These are phyloP conservation scores for Halisarca cf. caerulea DNA, from an alignment of 37 sponge, comb jelly and placozoan species.

Conservation along the genomic window DNA sequence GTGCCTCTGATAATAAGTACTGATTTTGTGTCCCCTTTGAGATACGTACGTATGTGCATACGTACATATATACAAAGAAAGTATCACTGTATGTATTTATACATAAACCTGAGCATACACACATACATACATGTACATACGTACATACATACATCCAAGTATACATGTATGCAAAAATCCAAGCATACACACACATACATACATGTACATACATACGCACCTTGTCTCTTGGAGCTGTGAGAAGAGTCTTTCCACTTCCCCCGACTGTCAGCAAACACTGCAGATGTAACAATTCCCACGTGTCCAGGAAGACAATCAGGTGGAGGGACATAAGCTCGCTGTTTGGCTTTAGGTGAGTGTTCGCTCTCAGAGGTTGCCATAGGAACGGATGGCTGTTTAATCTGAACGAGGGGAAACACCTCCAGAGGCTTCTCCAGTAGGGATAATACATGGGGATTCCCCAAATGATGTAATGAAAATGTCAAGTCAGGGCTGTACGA, in stretches of 20 bases:
- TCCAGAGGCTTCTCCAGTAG: slow-evolving; percentile 18
- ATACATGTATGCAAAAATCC: not conserved
- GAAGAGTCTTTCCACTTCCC: slow-evolving; percentile 2
- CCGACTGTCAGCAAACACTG: not conserved
- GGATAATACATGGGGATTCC: slow-evolving; percentile 14
- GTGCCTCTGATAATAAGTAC: no score
- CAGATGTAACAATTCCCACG: not conserved
- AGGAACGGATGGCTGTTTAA: slow-evolving; percentile 70
- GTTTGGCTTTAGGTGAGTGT: not conserved
- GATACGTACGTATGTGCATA: no score
- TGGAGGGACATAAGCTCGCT: not conserved
- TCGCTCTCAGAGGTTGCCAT: not conserved
- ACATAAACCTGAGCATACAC: not conserved
- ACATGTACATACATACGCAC: not conserved
- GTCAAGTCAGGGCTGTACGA: not conserved
- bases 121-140: not conserved
- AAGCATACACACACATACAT: not conserved
- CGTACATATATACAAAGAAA: no score
- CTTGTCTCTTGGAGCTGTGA: not conserved
- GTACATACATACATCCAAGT: not conserved
- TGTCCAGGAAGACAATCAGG: not conserved
- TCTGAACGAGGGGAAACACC: slow-evolving; percentile 51
- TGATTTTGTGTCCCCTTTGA: no score
- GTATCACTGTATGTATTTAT: no score
- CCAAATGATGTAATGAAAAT: slow-evolving; percentile 17